Conservation (phyloP, 2,888 invertebrate species). For the Didymodactylos carnosus region DNA sequence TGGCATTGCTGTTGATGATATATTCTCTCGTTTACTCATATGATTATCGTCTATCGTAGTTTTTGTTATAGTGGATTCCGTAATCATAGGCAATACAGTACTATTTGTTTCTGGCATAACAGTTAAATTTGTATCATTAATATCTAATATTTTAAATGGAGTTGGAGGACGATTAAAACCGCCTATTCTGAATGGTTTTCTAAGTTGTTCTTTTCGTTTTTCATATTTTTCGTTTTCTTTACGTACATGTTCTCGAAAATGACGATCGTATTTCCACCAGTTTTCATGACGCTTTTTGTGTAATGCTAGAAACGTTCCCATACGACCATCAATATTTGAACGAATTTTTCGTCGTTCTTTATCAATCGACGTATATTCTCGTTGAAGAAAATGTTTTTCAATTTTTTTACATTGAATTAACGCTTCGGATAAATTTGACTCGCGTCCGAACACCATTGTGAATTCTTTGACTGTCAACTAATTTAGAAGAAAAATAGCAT, state of each 20-base stretch:
- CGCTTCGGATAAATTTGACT: not conserved
- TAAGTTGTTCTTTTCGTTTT: not conserved
- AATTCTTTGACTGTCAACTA: too few species aligned
- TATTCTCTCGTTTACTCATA: too few species aligned
- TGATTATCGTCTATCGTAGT: not conserved
- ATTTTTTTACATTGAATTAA: not conserved
- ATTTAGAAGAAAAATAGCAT: too few species aligned
- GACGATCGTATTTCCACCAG: not conserved
- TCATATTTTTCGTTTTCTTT: not conserved
- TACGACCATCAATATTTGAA: not conserved
- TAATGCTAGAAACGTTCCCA: not conserved
- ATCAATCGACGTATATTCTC: not conserved
- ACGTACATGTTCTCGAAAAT: not conserved
- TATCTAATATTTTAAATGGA: too few species aligned
- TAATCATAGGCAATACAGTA: not conserved
- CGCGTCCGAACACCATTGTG: too few species aligned
- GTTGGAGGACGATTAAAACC: too few species aligned
- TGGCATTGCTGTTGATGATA: not conserved
- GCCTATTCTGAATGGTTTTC: not conserved
- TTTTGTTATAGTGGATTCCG: not conserved
- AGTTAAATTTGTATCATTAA: too few species aligned
- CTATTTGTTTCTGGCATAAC: too few species aligned
- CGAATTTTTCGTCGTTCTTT: not conserved
- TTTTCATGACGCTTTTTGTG: not conserved
- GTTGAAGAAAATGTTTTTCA: not conserved